Evolutionary conservation across 2,113 vertebrate genomes (phyloP).

Genomic region (Ovis aries): ARS-UI_Ramb_v3.0 NC_056069.1:52110501-52111000

Average conservation of each 20-base stretch:
- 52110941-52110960: background rate
- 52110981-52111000: background rate
- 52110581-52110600: accelerated
- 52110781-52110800: background rate
- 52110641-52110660: accelerated
- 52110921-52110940: background rate
- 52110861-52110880: background rate
- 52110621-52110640: background rate
- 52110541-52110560: background rate
- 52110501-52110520: background rate
- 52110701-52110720: background rate
- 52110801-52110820: background rate
- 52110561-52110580: background rate
- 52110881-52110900: background rate
- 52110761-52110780: background rate
- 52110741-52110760: background rate
- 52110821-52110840: background rate
- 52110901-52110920: background rate
- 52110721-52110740: background rate
- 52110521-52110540: background rate
- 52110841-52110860: background rate
- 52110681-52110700: background rate
- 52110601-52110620: background rate
- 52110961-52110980: background rate
- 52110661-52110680: background rate